Evolutionary conservation across 2,797 vertebrate genomes (phyloP).

Genomic region (Lemur catta): DNA sequence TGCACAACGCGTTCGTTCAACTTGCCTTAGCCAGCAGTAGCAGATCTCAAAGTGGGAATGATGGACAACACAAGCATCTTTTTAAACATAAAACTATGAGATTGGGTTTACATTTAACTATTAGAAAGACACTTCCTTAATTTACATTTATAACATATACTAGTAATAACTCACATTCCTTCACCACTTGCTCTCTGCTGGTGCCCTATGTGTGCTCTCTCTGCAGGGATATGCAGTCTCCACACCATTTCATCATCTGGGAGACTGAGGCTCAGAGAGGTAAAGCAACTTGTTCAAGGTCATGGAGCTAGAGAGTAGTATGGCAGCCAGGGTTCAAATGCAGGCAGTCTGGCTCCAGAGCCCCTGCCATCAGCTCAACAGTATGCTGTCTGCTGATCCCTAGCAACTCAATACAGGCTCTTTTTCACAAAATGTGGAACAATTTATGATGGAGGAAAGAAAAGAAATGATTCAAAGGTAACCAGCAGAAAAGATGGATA

Average conservation of each 20-base stretch:
- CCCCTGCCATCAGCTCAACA: rapidly evolving
- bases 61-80: neutral
- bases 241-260: neutral
- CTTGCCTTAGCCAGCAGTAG: neutral
- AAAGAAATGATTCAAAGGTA: slow-evolving; percentile 49
- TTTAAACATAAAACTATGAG: neutral
- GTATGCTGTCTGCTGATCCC: neutral
- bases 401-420: neutral
- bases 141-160: neutral
- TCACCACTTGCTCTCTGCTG: neutral
- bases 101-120: neutral
- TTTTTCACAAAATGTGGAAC: neutral
- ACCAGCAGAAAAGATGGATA: slow-evolving; percentile 34
- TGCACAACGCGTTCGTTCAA: rapidly evolving
- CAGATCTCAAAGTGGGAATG: neutral
- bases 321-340: neutral
- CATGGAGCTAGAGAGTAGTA: neutral
- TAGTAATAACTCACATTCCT: neutral
- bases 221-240: neutral
- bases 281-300: neutral
- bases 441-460: slow-evolving; percentile 24
- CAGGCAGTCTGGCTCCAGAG: neutral
- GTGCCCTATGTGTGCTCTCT: neutral
- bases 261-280: neutral
- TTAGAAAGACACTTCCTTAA: neutral